These are phyloP conservation scores for Melanaphis sacchari DNA, from an alignment of 1,140 invertebrate genomes.

Conservation along the genomic window DNA sequence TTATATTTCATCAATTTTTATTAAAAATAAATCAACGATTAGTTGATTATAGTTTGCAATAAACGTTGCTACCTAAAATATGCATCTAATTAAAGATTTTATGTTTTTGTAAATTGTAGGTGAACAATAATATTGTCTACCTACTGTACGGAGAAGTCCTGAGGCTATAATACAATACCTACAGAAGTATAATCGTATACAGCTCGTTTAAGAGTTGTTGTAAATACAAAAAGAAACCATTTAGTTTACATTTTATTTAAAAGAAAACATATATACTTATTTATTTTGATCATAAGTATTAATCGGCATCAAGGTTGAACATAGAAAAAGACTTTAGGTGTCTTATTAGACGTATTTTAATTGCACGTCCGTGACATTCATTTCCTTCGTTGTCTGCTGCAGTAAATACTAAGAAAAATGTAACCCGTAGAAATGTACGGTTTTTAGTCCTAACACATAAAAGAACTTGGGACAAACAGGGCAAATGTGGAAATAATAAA, in stretches of 20 bases:
- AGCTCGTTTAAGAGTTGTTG: not conserved
- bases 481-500: constrained; percentile 47
- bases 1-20: not conserved
- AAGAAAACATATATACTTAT: not conserved
- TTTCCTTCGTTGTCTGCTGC: not conserved
- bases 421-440: not conserved
- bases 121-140: not conserved
- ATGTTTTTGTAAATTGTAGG: not conserved
- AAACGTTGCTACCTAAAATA: not conserved
- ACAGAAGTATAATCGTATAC: not conserved
- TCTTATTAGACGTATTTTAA: not conserved
- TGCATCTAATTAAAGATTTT: not conserved
- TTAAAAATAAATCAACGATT: not conserved
- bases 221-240: not conserved
- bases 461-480: constrained; percentile 34
- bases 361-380: not conserved
- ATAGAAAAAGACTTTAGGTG: not conserved
- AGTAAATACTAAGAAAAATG: not conserved
- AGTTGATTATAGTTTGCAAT: not conserved
- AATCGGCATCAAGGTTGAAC: not conserved
- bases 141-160: not conserved
- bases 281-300: not conserved
- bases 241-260: not conserved
- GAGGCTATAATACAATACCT: not conserved
- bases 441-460: constrained; percentile 25